phyloP scores from a whole-genome alignment of 64 coral and sea anemone genomes.

The Cladopsammia gracilis region DNA sequence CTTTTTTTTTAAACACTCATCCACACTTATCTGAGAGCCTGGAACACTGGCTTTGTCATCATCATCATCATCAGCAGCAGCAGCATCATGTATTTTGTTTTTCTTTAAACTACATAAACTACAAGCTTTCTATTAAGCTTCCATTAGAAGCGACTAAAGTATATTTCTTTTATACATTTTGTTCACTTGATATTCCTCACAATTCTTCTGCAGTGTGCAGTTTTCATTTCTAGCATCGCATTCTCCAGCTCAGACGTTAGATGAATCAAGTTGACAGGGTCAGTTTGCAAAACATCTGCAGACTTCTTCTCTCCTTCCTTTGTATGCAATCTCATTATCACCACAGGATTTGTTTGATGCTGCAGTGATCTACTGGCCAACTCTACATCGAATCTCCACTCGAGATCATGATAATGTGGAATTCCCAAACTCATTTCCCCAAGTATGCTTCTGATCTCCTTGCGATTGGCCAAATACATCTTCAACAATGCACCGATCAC shows the following conservation, averaged over 20 bases:
- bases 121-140: too few relatives aligned
- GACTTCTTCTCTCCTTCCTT: conserved; percentile 78
- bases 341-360: conserved; percentile 94
- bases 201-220: conserved; percentile 93
- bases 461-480: conserved; percentile 93
- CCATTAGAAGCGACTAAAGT: too few relatives aligned
- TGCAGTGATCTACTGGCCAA: conserved; percentile 94
- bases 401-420: conserved; percentile 94
- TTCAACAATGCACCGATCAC: conserved; percentile 74
- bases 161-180: neutral
- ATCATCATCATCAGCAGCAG: neutral
- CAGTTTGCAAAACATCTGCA: conserved; percentile 85
- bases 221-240: conserved; percentile 98
- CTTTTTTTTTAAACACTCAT: too few relatives aligned
- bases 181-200: conserved; percentile 97
- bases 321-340: conserved; percentile 93
- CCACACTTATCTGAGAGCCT: too few relatives aligned
- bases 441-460: conserved; percentile 86
- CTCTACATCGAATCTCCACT: conserved; percentile 99
- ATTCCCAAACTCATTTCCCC: conserved; percentile 81
- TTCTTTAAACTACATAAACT: too few relatives aligned
- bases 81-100: too few relatives aligned
- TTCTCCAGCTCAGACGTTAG: conserved; percentile 84
- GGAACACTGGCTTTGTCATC: neutral
- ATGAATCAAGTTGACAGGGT: conserved; percentile 97